Percentiles rank a stretch among this genome's conserved stretches.
phyloP scores from a whole-genome alignment of 1,140 invertebrate genomes.

The Amphibalanus amphitrite region DNA sequence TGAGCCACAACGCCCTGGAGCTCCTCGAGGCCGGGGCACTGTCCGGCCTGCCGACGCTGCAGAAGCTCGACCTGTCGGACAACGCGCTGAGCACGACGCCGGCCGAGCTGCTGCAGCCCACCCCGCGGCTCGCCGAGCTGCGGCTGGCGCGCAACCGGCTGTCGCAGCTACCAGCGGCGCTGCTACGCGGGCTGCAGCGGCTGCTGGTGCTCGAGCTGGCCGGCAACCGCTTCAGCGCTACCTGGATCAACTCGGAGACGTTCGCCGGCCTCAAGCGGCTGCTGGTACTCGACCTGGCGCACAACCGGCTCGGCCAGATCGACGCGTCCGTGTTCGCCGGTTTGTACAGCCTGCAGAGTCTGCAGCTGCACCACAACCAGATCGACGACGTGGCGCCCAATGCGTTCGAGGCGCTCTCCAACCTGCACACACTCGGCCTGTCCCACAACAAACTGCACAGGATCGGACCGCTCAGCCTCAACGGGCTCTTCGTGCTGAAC shows the following conservation, averaged over 20 bases:
- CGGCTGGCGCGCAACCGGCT: slow-evolving; percentile 55
- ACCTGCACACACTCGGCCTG: slow-evolving; percentile 53
- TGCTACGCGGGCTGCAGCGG: slow-evolving; percentile 53
- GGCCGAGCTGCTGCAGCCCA: slow-evolving; percentile 65
- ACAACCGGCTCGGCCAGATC: slow-evolving; percentile 49
- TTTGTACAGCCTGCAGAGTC: slow-evolving; percentile 51
- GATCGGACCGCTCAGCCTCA: slow-evolving; percentile 48
- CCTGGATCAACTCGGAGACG: slow-evolving; percentile 57
- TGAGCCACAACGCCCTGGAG: slow-evolving; percentile 15
- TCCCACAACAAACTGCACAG: slow-evolving; percentile 49
- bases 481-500: slow-evolving; percentile 49
- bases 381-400: slow-evolving; percentile 50
- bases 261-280: slow-evolving; percentile 51
- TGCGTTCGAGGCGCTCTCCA: slow-evolving; percentile 51
- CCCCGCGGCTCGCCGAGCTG: slow-evolving; percentile 48
- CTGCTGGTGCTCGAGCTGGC: slow-evolving; percentile 58
- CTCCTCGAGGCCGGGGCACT: slow-evolving; percentile 15
- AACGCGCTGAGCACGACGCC: slow-evolving; percentile 51
- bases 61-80: slow-evolving; percentile 44
- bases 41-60: neutral
- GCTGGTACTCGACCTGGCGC: slow-evolving; percentile 52
- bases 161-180: slow-evolving; percentile 25
- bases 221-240: slow-evolving; percentile 53
- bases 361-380: slow-evolving; percentile 56
- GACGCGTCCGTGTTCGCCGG: slow-evolving; percentile 53